Conservation (phyloP, 2,113 vertebrate species). For the Thamnophis sirtalis region DNA sequence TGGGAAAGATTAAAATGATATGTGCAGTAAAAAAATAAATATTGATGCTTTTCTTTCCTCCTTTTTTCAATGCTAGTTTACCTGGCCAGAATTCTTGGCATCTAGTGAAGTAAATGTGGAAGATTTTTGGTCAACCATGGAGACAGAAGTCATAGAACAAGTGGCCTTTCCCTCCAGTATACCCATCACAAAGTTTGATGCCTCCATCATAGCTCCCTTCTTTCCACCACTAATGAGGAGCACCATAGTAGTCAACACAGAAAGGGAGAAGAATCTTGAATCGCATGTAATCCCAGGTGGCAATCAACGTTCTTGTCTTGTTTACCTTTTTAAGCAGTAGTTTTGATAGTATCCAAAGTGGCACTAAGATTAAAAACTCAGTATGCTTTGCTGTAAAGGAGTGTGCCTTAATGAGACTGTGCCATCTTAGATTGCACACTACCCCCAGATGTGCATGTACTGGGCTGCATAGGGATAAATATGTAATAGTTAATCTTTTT, state of each 20-base stretch:
- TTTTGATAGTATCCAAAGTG: neutral
- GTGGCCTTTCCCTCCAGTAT: slow-evolving; percentile 88
- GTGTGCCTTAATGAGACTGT: neutral
- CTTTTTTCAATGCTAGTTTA: slow-evolving; percentile 78
- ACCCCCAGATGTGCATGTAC: neutral
- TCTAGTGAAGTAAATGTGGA: slow-evolving; percentile 91
- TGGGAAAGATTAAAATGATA: neutral
- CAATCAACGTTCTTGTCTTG: neutral
- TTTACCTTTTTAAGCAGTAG: neutral
- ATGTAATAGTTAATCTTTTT: neutral
- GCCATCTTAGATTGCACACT: neutral
- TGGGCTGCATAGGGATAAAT: neutral
- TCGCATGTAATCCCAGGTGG: slow-evolving; percentile 72
- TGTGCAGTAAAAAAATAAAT: neutral
- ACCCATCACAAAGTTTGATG: slow-evolving; percentile 93
- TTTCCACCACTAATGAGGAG: slow-evolving; percentile 92
- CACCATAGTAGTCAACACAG: slow-evolving; percentile 85
- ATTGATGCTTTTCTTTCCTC: slow-evolving; percentile 19
- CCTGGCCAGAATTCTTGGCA: slow-evolving; percentile 86
- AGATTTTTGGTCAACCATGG: slow-evolving; percentile 97
- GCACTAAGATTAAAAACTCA: neutral
- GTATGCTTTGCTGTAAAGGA: neutral
- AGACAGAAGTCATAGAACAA: slow-evolving; percentile 94
- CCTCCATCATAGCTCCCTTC: slow-evolving; percentile 94
- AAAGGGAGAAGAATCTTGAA: slow-evolving; percentile 85